A percentile compares a stretch with the other conserved stretches of the same genome.
Evolutionary conservation across 2,113 vertebrate genomes (phyloP).

Genomic region (Eclectus roratus): DNA sequence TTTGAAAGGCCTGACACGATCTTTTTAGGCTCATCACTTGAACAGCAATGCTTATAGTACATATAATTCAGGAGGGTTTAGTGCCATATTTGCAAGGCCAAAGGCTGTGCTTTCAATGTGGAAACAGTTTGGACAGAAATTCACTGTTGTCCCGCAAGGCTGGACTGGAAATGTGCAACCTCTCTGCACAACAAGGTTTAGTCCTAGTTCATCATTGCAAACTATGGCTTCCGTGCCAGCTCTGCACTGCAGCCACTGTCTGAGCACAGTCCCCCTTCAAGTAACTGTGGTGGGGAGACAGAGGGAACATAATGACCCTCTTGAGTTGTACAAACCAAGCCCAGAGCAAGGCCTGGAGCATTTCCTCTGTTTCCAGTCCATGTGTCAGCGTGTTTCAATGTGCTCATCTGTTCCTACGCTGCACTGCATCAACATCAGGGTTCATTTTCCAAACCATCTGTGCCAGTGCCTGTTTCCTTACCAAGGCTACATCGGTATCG

Average conservation of each 20-base stretch:
- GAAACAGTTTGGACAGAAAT: background rate
- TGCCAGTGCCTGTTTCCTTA: background rate
- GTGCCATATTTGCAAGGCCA: rapidly evolving
- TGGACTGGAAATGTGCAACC: background rate
- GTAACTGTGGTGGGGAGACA: rapidly evolving
- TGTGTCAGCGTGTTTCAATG: background rate
- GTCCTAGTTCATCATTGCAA: background rate
- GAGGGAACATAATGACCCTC: background rate
- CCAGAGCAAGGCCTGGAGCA: background rate
- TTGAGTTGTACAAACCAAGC: background rate
- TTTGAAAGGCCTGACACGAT: background rate
- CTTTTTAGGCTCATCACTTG: background rate
- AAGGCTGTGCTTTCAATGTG: background rate
- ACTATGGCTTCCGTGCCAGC: background rate
- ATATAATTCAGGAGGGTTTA: background rate
- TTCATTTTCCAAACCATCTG: background rate
- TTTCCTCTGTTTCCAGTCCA: background rate
- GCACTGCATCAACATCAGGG: rapidly evolving
- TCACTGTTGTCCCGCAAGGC: background rate
- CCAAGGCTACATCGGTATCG: rapidly evolving
- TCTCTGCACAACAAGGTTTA: background rate
- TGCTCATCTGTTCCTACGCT: background rate
- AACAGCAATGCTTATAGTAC: background rate
- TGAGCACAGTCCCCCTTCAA: background rate
- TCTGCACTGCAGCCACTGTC: background rate